Evolutionary conservation across 1,140 invertebrate species (phyloP), one percentile per base, ranked within the genome.

Genomic region (Rhopalosiphum maidis): DNA sequence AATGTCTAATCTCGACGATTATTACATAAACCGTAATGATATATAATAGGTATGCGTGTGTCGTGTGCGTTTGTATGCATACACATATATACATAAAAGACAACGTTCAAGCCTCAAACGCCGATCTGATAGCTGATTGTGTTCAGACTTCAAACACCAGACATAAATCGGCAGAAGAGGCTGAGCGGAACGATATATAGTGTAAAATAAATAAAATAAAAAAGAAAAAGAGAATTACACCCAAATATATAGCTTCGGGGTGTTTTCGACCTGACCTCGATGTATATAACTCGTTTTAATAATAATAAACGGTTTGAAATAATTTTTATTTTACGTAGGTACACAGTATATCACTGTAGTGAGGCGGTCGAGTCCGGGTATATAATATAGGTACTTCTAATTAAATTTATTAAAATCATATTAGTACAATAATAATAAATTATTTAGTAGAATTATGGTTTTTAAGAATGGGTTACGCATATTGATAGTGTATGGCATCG

Each of bases 261-360:
- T 90, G 35, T 90, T 90, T 60, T 21, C 18, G 88, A 60, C 88
- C 51, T n/a, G 54, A 90, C 88, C 54, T 90, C 54, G 54, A 60
- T 60, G 35, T 30, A 41, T 30, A 60, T 54, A 90, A 90, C 88
- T 60, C 37, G 88, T 90, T 90, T 90, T 22, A 41, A 86, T 43
- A 77, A 77, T 77, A 77, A n/a, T n/a, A 77, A n/a, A 46, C 43
- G 30, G 15, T 85, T 85, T 23, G 22, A 43, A 41, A 85, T 37
- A 43, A 43, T 37, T 83, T 37, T 37, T 37, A 37, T 3, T 83
- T 37, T 37, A 37, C 8, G 35, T 77, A 18, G 60, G 30, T 68
- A n/a, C 60, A 68, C 11, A 68, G 30, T 15, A 25, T 55, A 55
- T 68, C 30, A 68, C 30, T n/a, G 30, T 25, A 30, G n/a, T 9